phyloP scores from a whole-genome alignment of 2,888 invertebrate genomes.

The Prosopocoilus inquinatus region DNA sequence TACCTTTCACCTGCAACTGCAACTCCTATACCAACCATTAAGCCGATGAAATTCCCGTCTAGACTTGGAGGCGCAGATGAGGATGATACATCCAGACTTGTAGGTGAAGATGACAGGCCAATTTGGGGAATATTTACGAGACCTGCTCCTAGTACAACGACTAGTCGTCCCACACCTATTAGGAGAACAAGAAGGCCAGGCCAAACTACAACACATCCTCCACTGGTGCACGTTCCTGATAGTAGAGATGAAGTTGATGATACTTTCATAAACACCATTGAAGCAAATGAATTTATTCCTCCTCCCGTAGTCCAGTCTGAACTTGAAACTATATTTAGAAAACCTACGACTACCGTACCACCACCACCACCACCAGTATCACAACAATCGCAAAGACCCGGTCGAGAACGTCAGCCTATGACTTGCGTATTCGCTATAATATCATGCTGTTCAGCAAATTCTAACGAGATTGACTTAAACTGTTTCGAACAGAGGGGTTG shows the following conservation, averaged over 20 bases:
- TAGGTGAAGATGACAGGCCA: slow-evolving; percentile 34
- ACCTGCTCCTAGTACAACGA: slow-evolving; percentile 17
- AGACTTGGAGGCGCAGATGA: not conserved
- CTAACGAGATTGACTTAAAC: slow-evolving; percentile 51
- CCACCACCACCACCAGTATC: slow-evolving; percentile 16
- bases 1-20: slow-evolving; percentile 21
- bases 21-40: slow-evolving; percentile 23
- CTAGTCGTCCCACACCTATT: slow-evolving; percentile 12
- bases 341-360: slow-evolving; percentile 24
- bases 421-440: slow-evolving; percentile 75
- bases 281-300: not conserved
- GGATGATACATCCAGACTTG: slow-evolving; percentile 5
- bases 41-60: not conserved
- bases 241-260: not conserved
- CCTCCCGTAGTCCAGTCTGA: slow-evolving; percentile 1
- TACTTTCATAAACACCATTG: not conserved
- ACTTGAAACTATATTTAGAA: slow-evolving; percentile 1
- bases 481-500: slow-evolving; percentile 76
- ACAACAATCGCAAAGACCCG: slow-evolving; percentile 43
- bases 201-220: slow-evolving; percentile 29
- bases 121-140: slow-evolving; percentile 35
- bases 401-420: slow-evolving; percentile 47
- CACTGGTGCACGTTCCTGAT: slow-evolving; percentile 28
- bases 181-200: slow-evolving; percentile 21
- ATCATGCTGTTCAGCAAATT: slow-evolving; percentile 64